Conservation (phyloP, 2,888 invertebrate genomes). For the Drosophila quinaria region DNA sequence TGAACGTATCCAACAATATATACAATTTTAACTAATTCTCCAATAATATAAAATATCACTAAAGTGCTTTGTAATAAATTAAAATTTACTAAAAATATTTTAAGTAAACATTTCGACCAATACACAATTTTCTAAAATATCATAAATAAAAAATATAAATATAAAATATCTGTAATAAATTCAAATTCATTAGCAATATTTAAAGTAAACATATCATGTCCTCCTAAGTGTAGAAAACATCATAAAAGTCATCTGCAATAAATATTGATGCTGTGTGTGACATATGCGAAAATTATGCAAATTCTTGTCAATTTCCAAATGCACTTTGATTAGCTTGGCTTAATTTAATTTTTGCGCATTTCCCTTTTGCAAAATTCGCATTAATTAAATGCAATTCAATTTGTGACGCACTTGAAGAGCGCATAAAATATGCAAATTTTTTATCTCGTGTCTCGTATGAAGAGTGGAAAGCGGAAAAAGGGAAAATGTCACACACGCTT, state of each 20-base stretch:
- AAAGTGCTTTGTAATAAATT: too few relatives aligned
- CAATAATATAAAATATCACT: too few relatives aligned
- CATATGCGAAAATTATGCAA: conserved; percentile 73
- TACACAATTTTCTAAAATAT: too few relatives aligned
- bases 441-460: not conserved
- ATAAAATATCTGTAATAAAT: not conserved
- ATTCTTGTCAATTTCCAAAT: conserved; percentile 50
- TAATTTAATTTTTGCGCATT: conserved; percentile 20
- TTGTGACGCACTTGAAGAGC: conserved; percentile 53
- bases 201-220: not conserved
- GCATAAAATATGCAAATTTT: conserved; percentile 73
- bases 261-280: conserved; percentile 64
- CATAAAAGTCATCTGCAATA: conserved; percentile 18
- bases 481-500: conserved; percentile 37
- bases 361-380: conserved; percentile 26
- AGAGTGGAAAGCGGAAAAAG: not conserved
- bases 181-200: not conserved
- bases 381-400: conserved; percentile 62
- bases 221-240: not conserved
- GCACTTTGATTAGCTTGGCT: conserved; percentile 55
- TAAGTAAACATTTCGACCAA: too few relatives aligned
- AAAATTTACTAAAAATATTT: too few relatives aligned
- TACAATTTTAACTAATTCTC: too few relatives aligned
- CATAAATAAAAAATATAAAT: too few relatives aligned
- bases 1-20: not conserved